Evolutionary conservation across 2,113 vertebrate species (phyloP).

Genomic region (Verasper variegatus): DNA sequence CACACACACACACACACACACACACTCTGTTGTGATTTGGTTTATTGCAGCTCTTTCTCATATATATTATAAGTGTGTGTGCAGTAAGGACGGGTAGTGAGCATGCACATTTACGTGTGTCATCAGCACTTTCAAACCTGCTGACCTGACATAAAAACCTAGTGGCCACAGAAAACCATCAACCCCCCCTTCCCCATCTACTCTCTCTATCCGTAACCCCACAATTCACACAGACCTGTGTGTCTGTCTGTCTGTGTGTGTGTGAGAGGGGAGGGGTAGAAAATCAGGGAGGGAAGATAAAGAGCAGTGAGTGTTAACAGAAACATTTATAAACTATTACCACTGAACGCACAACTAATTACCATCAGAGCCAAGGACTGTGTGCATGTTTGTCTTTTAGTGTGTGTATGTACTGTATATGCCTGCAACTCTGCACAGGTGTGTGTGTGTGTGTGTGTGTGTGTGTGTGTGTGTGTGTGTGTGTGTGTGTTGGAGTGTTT

Average conservation of each 20-base stretch:
- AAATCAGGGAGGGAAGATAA: neutral
- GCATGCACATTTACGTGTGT: slow-evolving; percentile 34
- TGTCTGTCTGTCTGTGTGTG: slow-evolving; percentile 29
- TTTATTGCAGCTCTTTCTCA: slow-evolving; percentile 12
- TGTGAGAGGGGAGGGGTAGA: slow-evolving; percentile 3
- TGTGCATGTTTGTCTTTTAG: slow-evolving; percentile 1
- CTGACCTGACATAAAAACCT: slow-evolving; percentile 71
- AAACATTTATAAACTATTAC: slow-evolving; percentile 70
- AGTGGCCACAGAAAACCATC: slow-evolving; percentile 53
- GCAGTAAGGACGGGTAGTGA: slow-evolving; percentile 8
- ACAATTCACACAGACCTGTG: slow-evolving; percentile 37
- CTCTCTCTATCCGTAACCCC: neutral
- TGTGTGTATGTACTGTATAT: neutral
- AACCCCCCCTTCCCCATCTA: slow-evolving; percentile 21
- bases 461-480: neutral
- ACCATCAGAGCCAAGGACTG: slow-evolving; percentile 50
- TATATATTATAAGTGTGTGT: neutral
- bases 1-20: neutral
- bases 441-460: slow-evolving; percentile 2
- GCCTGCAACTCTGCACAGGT: neutral
- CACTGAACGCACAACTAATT: slow-evolving; percentile 58
- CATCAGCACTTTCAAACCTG: slow-evolving; percentile 77
- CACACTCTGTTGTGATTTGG: neutral
- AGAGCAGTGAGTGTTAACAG: slow-evolving; percentile 29
- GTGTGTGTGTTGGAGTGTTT: slow-evolving; percentile 28